phyloP scores from a whole-genome alignment of 1,140 invertebrate genomes.

The Platorchestia sp. region DNA sequence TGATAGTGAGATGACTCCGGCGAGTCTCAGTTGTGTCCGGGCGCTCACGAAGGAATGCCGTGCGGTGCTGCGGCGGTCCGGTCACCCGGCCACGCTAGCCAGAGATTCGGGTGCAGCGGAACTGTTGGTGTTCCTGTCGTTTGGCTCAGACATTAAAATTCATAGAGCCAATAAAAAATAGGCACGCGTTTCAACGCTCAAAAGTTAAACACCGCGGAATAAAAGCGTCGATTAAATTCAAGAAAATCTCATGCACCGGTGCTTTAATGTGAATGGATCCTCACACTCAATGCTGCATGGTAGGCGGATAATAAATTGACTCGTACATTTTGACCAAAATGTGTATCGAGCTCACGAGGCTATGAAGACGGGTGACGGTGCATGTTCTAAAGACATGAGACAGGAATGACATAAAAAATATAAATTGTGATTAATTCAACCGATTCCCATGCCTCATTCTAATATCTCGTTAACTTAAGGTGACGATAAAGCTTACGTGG shows the following conservation, averaged over 20 bases:
- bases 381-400: background rate
- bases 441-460: too few relatives aligned
- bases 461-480: too few relatives aligned
- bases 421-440: too few relatives aligned
- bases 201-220: background rate
- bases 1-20: background rate
- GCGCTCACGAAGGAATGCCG: background rate
- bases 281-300: background rate
- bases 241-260: background rate
- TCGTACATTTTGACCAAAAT: too few relatives aligned
- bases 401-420: too few relatives aligned
- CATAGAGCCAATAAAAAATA: slow-evolving; percentile 10
- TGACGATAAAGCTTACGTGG: too few relatives aligned
- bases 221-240: background rate
- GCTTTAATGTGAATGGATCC: background rate
- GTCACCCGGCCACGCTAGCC: slow-evolving; percentile 12
- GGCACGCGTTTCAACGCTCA: background rate
- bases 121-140: background rate
- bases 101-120: slow-evolving; percentile 28
- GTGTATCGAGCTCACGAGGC: background rate
- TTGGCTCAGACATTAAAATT: background rate
- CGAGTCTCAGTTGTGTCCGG: background rate
- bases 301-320: too few relatives aligned
- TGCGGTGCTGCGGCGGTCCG: background rate
- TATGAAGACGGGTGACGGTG: background rate